Conservation (phyloP, 2,113 vertebrate species). For the Mellivora capensis region DNA sequence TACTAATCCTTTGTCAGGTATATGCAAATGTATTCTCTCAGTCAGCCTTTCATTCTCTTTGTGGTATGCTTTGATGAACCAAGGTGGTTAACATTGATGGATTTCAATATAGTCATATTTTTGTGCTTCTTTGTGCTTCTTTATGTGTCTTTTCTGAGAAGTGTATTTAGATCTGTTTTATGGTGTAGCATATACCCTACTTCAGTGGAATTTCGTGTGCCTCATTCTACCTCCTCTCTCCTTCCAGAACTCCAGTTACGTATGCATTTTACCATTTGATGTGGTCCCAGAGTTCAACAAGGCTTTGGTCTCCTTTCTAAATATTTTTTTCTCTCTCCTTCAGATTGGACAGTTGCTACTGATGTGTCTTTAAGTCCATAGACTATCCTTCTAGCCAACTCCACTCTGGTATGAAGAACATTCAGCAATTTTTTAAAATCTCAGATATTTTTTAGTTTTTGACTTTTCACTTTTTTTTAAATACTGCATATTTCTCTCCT, state of each 20-base stretch:
- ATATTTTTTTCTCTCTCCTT: neutral
- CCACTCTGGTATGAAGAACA: neutral
- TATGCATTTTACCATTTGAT: accelerated
- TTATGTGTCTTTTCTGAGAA: neutral
- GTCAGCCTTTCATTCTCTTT: neutral
- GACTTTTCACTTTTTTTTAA: neutral
- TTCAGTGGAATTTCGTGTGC: no score
- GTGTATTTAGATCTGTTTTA: neutral
- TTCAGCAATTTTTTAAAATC: neutral
- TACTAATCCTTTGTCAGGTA: neutral
- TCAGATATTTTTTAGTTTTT: neutral
- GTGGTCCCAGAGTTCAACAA: neutral
- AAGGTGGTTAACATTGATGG: neutral
- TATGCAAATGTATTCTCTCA: neutral
- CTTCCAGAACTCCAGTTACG: accelerated
- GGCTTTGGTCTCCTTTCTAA: neutral
- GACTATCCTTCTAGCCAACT: neutral
- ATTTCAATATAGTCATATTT: neutral
- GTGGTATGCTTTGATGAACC: neutral
- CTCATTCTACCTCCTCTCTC: neutral
- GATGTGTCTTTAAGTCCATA: neutral
- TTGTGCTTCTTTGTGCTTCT: neutral
- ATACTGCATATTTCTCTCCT: neutral
- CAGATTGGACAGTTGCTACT: neutral
- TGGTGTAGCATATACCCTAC: neutral